These are phyloP conservation scores for Drosophila rellima DNA, from an alignment of 2,888 invertebrate species.

Conservation along the genomic window DNA sequence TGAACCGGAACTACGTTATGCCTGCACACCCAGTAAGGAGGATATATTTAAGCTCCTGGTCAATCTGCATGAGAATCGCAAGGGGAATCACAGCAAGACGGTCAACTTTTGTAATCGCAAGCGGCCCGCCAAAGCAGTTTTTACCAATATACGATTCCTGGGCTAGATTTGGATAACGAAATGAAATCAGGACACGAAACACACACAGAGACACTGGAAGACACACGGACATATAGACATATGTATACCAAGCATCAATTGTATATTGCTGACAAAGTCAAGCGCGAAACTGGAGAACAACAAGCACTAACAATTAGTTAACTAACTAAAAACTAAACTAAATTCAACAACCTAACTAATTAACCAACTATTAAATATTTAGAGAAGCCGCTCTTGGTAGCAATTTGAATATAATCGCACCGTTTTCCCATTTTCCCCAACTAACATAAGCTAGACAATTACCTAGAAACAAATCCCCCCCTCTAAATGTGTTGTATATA, in stretches of 20 bases:
- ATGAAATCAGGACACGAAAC: background rate
- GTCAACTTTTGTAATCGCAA: constrained; percentile 89
- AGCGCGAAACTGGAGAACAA: constrained; percentile 68
- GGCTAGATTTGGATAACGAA: constrained; percentile 84
- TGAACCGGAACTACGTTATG: constrained; percentile 87
- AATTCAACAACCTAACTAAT: constrained; percentile 21
- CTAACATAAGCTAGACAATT: constrained; percentile 45
- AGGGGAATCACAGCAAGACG: constrained; percentile 87
- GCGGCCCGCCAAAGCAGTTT: constrained; percentile 88
- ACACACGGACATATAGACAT: constrained; percentile 44
- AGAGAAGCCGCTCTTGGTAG: constrained; percentile 13
- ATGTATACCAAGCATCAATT: constrained; percentile 79
- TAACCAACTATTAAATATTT: constrained; percentile 17
- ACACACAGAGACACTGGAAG: constrained; percentile 21
- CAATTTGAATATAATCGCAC: constrained; percentile 34
- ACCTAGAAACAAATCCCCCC: constrained; percentile 13
- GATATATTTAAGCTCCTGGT: constrained; percentile 88
- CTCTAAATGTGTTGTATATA: constrained; percentile 55
- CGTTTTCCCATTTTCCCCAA: background rate
- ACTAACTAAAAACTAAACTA: constrained; percentile 13
- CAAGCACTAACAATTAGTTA: constrained; percentile 74
- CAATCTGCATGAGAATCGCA: constrained; percentile 88
- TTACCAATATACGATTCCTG: constrained; percentile 89
- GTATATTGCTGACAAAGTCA: constrained; percentile 77
- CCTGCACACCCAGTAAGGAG: constrained; percentile 88